Evolutionary conservation across 2,888 invertebrate genomes (phyloP).

Genomic region (Chloromyia formosa): DNA sequence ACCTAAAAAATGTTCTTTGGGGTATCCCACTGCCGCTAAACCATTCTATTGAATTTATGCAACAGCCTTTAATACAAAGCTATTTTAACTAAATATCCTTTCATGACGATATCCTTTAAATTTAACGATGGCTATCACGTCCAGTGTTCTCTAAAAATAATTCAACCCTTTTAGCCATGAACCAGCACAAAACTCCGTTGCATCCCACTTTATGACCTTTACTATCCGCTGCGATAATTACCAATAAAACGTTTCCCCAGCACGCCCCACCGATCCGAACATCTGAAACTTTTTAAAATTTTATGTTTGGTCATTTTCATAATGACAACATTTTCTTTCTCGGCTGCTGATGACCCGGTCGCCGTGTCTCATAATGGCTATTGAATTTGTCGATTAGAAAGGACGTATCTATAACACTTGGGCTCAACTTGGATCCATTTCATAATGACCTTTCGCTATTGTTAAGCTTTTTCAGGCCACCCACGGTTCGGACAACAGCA

Average conservation of each 20-base stretch:
- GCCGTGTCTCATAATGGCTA: conserved; percentile 26
- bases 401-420: conserved; percentile 8
- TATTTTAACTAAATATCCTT: too few species aligned
- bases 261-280: neutral
- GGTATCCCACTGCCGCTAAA: too few species aligned
- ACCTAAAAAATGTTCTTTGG: too few species aligned
- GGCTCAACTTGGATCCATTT: conserved; percentile 1
- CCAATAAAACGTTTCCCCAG: neutral
- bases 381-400: conserved; percentile 34
- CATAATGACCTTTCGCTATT: conserved; percentile 22
- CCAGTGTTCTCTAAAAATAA: too few species aligned
- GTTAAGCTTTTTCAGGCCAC: conserved; percentile 12
- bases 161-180: too few species aligned
- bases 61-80: too few species aligned
- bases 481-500: conserved; percentile 28
- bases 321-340: neutral
- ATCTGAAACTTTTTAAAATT: conserved; percentile 26
- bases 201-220: too few species aligned
- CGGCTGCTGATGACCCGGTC: neutral
- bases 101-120: too few species aligned
- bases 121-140: too few species aligned
- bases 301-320: neutral
- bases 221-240: neutral
- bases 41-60: too few species aligned
- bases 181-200: too few species aligned